These are phyloP conservation scores for Drymodes brunneopygia DNA, from an alignment of 2,113 vertebrate genomes.

Conservation along the genomic window DNA sequence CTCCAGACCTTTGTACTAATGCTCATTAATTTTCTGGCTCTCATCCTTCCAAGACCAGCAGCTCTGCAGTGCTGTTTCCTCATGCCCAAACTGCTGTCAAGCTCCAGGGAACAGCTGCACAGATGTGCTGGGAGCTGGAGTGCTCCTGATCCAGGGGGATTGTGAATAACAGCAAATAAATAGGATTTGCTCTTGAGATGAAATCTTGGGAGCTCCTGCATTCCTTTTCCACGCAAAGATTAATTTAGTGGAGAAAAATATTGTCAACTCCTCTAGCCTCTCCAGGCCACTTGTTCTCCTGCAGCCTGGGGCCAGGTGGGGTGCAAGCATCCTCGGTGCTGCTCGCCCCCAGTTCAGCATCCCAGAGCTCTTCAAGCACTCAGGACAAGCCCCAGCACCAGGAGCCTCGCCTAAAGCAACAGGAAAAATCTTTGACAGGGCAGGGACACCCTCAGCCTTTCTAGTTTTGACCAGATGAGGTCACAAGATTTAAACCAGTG, in stretches of 20 bases:
- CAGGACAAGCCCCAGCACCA: neutral
- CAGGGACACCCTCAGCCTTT: neutral
- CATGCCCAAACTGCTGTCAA: neutral
- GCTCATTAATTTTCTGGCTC: neutral
- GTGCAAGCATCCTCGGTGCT: neutral
- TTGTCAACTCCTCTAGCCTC: neutral
- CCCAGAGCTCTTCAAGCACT: neutral
- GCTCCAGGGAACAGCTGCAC: neutral
- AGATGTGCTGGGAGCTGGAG: neutral
- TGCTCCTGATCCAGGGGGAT: neutral
- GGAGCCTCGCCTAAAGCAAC: neutral
- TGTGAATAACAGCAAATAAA: neutral
- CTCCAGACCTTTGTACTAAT: neutral
- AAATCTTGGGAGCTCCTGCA: neutral
- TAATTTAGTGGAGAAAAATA: neutral
- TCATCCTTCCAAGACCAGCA: neutral
- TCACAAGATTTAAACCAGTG: neutral
- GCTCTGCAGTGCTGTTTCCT: neutral
- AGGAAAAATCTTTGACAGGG: neutral
- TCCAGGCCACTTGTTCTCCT: neutral
- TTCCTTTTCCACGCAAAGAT: neutral
- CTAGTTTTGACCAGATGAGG: neutral
- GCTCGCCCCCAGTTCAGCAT: neutral
- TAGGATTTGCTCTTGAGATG: neutral
- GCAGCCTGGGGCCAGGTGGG: neutral